These are phyloP conservation scores for Botia kubotai DNA, from an alignment of 2,797 vertebrate species.

Conservation along the genomic window DNA sequence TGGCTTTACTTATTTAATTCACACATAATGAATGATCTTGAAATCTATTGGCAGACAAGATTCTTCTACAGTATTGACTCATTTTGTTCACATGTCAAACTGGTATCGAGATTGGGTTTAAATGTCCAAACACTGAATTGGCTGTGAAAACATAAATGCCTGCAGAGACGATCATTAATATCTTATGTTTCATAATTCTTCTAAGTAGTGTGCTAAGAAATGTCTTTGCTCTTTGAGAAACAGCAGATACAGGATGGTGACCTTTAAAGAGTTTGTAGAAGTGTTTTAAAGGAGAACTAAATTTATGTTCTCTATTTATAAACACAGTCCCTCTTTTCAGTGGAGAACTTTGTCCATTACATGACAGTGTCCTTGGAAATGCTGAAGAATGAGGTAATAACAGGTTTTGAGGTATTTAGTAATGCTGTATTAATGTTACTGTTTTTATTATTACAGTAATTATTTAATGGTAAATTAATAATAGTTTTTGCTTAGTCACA, in stretches of 20 bases:
- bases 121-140: not conserved
- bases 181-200: constrained; percentile 15
- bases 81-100: constrained; percentile 30
- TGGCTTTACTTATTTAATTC: not conserved
- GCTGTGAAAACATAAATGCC: constrained; percentile 11
- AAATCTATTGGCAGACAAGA: constrained; percentile 18
- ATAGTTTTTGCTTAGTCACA: too few relatives aligned
- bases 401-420: not conserved
- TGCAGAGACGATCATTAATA: not conserved
- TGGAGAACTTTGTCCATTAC: constrained; percentile 81
- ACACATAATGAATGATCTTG: not conserved
- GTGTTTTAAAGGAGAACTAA: constrained; percentile 8
- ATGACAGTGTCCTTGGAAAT: constrained; percentile 82
- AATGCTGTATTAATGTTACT: not conserved
- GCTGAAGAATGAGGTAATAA: constrained; percentile 81
- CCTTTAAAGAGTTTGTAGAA: constrained; percentile 10
- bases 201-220: not conserved
- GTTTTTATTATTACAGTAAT: too few relatives aligned
- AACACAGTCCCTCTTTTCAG: constrained; percentile 77
- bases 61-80: constrained; percentile 38
- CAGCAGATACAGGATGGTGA: constrained; percentile 1
- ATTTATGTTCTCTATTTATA: constrained; percentile 31
- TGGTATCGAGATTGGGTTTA: not conserved
- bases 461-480: too few relatives aligned
- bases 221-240: constrained; percentile 7